Base-by-base conservation (phyloP, 1,140 invertebrate species). In the Drosophila rufa region DNA sequence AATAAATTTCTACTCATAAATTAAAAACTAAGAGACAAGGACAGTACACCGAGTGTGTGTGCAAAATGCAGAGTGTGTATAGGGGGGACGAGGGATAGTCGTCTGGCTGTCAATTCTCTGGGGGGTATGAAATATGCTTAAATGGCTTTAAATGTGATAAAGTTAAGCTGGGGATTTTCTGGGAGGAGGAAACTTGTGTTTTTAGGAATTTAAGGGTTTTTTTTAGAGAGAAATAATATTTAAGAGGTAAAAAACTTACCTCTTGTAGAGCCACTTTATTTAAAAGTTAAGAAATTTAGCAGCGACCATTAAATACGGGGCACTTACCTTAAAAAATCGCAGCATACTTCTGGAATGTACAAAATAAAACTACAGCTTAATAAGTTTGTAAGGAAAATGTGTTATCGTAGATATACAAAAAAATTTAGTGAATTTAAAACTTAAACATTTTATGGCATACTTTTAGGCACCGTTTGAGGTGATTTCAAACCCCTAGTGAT, bases 1-100 rank as follows among this genome's bases (percentile, higher is more conserved):
- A 91, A 91, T 91, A 92, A 91, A 91, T 91, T 81, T 85, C 81
- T 60, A 75, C 79, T 90, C 89, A 91, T 91, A 91, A 91, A 92
- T 92, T 92, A 91, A 90, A 87, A 87, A 90, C 76, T 71, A 67
- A 68, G 85, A 80, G 80, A 80, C 80, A 79, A 81, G 70, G 70
- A 82, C 73, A 82, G 82, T n/a, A 11, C 53, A 56, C 17, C 4
- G 36, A 40, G 53, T 40, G 36, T 38, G 36, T 38, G 12, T 66
- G 77, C 61, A 25, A 25, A 25, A 25, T 25, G 22, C 2, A 0
- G 19, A 25, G 50, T 45, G 43, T 25, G n/a, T n/a, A 14, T 4
- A 7, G 57, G 8, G n/a, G 25, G 25, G 15, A 14, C 11, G 30
- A 9, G 40, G 33, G 22, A 47, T 47, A 67, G 65, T 59, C 56